phyloP scores from a whole-genome alignment of 2,888 invertebrate species.

The Drosophila limbata region DNA sequence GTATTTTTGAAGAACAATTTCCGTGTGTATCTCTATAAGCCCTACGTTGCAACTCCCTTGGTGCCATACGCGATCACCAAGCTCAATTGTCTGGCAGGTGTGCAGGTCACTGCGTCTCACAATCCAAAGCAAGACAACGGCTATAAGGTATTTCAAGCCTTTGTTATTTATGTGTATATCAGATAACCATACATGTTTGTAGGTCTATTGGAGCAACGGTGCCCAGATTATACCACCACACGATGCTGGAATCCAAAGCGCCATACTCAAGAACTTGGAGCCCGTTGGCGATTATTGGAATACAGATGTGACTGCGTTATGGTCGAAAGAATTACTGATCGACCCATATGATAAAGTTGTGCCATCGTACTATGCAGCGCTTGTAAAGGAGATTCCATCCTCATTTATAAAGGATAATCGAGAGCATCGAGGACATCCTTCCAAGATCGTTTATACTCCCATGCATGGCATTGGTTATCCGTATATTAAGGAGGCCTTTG shows the following conservation, averaged over 20 bases:
- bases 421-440: conserved; percentile 83
- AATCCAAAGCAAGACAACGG: conserved; percentile 98
- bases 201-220: conserved; percentile 97
- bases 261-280: conserved; percentile 91
- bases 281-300: conserved; percentile 92
- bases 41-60: conserved; percentile 96
- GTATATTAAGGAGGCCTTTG: conserved; percentile 91
- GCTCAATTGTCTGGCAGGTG: conserved; percentile 92
- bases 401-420: conserved; percentile 87
- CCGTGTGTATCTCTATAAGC: conserved; percentile 92
- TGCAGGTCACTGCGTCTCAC: conserved; percentile 98
- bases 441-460: conserved; percentile 95
- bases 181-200: not conserved
- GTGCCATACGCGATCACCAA: conserved; percentile 94
- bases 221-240: conserved; percentile 97
- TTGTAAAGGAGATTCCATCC: conserved; percentile 87
- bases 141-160: conserved; percentile 88
- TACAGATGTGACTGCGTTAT: conserved; percentile 87
- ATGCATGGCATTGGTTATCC: conserved; percentile 99
- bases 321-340: conserved; percentile 86
- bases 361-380: conserved; percentile 88
- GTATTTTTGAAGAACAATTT: conserved; percentile 92
- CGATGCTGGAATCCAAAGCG: conserved; percentile 93
- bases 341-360: conserved; percentile 91
- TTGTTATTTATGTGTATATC: not conserved